Evolutionary conservation across 2,797 vertebrate species (phyloP).

Genomic region (Decapterus maruadsi): DNA sequence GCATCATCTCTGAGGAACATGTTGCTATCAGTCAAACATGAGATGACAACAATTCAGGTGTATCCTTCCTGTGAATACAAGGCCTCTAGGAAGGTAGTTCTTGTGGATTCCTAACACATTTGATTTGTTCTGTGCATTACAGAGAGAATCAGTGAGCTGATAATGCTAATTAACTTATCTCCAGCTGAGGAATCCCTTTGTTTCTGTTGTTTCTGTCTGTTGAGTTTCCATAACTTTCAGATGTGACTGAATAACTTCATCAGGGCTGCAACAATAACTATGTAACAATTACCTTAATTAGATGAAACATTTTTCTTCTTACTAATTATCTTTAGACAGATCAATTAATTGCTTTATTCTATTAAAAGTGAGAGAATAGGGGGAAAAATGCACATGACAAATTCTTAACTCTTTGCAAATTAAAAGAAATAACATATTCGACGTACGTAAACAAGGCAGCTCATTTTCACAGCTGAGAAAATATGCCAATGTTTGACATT

Average conservation of each 20-base stretch:
- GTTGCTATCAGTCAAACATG: slow-evolving; percentile 10
- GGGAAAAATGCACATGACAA: background rate
- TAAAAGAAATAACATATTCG: too few relatives aligned
- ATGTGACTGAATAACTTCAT: slow-evolving; percentile 4
- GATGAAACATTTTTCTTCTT: background rate
- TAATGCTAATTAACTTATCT: slow-evolving; percentile 18
- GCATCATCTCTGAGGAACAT: background rate
- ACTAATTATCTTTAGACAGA: background rate
- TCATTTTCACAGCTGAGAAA: background rate
- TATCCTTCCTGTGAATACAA: slow-evolving; percentile 19
- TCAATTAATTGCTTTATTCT: background rate
- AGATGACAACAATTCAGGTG: slow-evolving; percentile 18
- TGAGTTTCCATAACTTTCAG: background rate
- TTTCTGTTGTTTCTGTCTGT: slow-evolving; percentile 6
- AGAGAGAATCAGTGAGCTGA: slow-evolving; percentile 11
- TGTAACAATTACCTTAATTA: background rate
- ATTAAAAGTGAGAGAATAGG: background rate
- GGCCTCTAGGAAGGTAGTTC: background rate
- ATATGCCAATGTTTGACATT: background rate
- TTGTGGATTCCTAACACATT: background rate
- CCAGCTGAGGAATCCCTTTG: slow-evolving; percentile 28
- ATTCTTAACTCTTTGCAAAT: background rate
- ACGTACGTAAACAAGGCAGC: background rate
- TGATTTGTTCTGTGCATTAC: slow-evolving; percentile 17
- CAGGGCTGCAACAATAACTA: background rate